A percentile compares a stretch with the other conserved stretches of the same genome.
Conservation (phyloP, 2,888 invertebrate species). For the Orthosia cruda region DNA sequence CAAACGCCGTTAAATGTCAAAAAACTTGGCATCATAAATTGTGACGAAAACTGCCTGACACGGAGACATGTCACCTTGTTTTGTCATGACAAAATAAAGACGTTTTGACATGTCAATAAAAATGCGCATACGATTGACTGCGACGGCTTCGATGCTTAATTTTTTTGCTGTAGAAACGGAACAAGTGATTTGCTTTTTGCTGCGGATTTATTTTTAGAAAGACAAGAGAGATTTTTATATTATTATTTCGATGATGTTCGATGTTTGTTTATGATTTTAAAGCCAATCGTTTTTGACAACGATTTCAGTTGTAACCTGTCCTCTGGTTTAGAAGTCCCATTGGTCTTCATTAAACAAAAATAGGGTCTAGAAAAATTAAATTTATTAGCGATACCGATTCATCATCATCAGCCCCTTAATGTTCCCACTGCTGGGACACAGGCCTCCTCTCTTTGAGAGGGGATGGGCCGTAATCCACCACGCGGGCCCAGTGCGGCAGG, state of each 20-base stretch:
- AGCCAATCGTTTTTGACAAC: not conserved
- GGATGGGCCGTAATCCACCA: too few species aligned
- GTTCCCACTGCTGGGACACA: too few species aligned
- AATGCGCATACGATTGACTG: slow-evolving; percentile 51
- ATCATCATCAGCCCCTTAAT: too few species aligned
- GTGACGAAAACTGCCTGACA: slow-evolving; percentile 32
- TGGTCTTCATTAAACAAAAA: too few species aligned
- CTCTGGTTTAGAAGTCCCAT: too few species aligned
- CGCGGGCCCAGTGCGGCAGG: too few species aligned
- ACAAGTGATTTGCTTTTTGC: slow-evolving; percentile 23
- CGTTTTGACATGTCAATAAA: slow-evolving; percentile 56
- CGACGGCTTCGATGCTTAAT: not conserved
- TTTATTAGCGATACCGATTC: too few species aligned
- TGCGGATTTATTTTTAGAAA: slow-evolving; percentile 2
- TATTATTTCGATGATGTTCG: not conserved
- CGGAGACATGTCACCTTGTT: slow-evolving; percentile 38
- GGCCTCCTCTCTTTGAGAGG: too few species aligned
- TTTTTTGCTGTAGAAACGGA: slow-evolving; percentile 29
- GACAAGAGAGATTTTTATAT: not conserved
- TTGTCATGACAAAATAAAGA: slow-evolving; percentile 54
- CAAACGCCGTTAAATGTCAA: slow-evolving; percentile 41
- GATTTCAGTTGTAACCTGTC: not conserved
- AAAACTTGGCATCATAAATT: slow-evolving; percentile 56
- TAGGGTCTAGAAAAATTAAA: too few species aligned
- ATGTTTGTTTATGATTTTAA: not conserved